Conservation (phyloP, 2,888 invertebrate genomes). For the Vanessa cardui region DNA sequence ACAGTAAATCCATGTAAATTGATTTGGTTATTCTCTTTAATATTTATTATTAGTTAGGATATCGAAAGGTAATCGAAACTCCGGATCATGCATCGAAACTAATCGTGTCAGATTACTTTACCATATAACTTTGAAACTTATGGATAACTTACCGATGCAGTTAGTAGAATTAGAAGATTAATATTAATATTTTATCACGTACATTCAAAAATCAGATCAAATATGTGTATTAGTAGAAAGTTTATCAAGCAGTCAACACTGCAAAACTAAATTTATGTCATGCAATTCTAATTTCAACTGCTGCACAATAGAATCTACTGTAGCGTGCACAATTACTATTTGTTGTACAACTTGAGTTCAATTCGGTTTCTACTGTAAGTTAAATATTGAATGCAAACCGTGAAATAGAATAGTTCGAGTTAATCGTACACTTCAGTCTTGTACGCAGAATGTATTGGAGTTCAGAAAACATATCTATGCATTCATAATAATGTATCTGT, state of each 20-base stretch:
- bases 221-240: background rate
- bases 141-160: too few species aligned
- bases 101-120: too few species aligned
- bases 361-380: constrained; percentile 27
- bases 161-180: too few species aligned
- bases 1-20: too few species aligned
- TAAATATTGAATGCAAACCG: constrained; percentile 49
- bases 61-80: too few species aligned
- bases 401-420: constrained; percentile 48
- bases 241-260: background rate
- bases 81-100: too few species aligned
- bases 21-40: too few species aligned
- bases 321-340: constrained; percentile 16
- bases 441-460: background rate
- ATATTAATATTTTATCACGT: background rate
- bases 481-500: too few species aligned
- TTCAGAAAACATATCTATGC: background rate
- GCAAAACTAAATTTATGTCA: background rate
- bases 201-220: background rate
- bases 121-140: too few species aligned
- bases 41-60: too few species aligned
- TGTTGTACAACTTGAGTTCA: constrained; percentile 16
- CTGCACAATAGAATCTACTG: constrained; percentile 11
- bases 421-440: constrained; percentile 21
- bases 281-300: background rate